Base-by-base conservation (phyloP, 2,797 vertebrate species). In the Sebastes vulpes region DNA sequence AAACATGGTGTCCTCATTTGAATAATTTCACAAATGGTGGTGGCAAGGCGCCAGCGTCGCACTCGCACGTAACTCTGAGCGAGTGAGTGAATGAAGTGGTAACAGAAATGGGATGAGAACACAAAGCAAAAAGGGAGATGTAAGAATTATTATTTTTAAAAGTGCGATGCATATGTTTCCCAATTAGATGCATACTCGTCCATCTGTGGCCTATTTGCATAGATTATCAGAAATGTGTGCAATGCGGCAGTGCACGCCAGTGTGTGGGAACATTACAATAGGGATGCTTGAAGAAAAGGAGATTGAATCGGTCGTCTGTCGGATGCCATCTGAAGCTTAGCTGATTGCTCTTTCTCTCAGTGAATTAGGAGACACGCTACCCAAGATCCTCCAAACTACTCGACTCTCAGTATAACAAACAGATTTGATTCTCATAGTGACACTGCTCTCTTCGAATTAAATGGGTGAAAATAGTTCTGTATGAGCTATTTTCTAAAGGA, bases 1-100 rank as follows among this genome's bases (percentile, higher is more conserved):
- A 92, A 93, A 92, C 91, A 86, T 38, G 78, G 85, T 90, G 84
- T 82, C 88, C 90, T 93, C 90, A 92, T 96, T 95, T 94, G 88
- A 94, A 94, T 95, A 90, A 94, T 94, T 94, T 93, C 91, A 92
- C 92, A 94, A 95, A 94, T 75, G 78, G 77, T 11, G 75, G 74
- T 86, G 83, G 90, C 90, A 72, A 77, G 75, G 31, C 2, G 77
- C 86, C 90, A 87, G 75, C 74, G 26, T 82, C 81, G 14, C 89
- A 70, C 84, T 81, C 81, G 64, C 84, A 72, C 67, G 60, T 64
- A 87, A 77, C 88, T 79, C 65, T 46, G 89, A 93, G 72, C 58
- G 89, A 94, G 87, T 69, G 89, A 94, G 86, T 70, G 75, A 81
- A 83, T 14, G 61, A 72, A 67, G 26, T 85, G 65, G 23, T 42